Base-by-base conservation (phyloP, 1,140 invertebrate genomes). In the Meloidogyne hapla region DNA sequence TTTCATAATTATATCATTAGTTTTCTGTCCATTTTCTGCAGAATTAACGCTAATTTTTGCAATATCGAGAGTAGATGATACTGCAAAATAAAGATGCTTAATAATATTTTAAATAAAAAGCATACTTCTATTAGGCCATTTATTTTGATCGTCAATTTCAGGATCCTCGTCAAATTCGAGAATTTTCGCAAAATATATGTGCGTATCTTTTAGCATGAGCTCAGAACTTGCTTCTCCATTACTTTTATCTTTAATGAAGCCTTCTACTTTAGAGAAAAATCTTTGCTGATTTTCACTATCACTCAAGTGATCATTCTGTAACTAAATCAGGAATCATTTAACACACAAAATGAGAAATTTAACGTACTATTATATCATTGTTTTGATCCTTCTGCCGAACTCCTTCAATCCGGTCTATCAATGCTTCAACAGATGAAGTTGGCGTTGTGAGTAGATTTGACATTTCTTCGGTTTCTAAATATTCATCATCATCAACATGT, bases 171-270 rank as follows among this genome's bases (percentile, higher is more conserved):
- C 69, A 70, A 70, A 70, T 15, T 70, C 33, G 2, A 70, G 40
- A 23, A 70, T 70, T 70, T 70, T 70, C 25, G 38, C 18, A 45
- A 70, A 70, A 28, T 70, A 70, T 61, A 70, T 56, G n/a, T 56
- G 18, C 3, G 48, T 21, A 56, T 56, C 48, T 6, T 56, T 2
- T 21, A 56, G 48, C 48, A 56, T 56, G 2, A 18, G 48, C n/a
- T 56, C 18, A 1, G 48, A 56, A 56, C n/a, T 56, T 6, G 5
- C n/a, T 6, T 56, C 48, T 8, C n/a, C 18, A 56, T 0, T 56
- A 56, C 6, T 5, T 21, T 21, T 56, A n/a, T 56, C 48, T n/a
- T 5, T 56, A n/a, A 56, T 56, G n/a, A 56, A 56, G n/a, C n/a
- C 18, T n/a, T 56, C 18, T n/a, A 5, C 18, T 1, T 15, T 21